phyloP scores from a whole-genome alignment of 1,140 invertebrate genomes.

The Pectinophora gossypiella region DNA sequence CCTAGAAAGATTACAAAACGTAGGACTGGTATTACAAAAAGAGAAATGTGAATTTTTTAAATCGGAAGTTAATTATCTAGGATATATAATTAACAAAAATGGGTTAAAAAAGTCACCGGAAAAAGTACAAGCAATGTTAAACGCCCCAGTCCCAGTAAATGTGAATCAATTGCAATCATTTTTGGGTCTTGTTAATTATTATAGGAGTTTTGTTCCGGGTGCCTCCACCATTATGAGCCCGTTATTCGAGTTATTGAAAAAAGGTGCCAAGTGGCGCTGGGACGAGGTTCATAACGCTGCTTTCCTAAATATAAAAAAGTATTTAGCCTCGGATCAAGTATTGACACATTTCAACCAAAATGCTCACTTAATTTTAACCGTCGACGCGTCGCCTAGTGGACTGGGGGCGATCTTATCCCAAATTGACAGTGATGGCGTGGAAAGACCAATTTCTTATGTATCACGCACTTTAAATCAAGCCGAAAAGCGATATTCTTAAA shows the following conservation, averaged over 20 bases:
- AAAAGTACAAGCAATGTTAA: too few relatives aligned
- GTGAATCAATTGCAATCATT: too few relatives aligned
- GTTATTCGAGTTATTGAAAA: slow-evolving; percentile 4
- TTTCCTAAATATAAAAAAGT: background rate
- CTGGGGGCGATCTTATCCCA: slow-evolving; percentile 50
- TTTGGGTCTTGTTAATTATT: too few relatives aligned
- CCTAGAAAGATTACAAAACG: too few relatives aligned
- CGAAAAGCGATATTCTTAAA: slow-evolving; percentile 60
- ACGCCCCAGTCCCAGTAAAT: too few relatives aligned
- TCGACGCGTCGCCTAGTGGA: background rate
- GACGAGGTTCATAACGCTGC: background rate
- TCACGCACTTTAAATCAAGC: slow-evolving; percentile 51
- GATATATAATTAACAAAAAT: too few relatives aligned
- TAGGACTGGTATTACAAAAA: too few relatives aligned
- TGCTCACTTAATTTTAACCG: background rate
- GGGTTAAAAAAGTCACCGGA: too few relatives aligned
- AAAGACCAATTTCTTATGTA: too few relatives aligned
- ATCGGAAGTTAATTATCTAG: too few relatives aligned
- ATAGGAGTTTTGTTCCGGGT: slow-evolving; percentile 3
- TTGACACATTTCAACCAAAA: slow-evolving; percentile 1
- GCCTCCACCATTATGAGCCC: slow-evolving; percentile 5
- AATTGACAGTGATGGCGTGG: slow-evolving; percentile 23
- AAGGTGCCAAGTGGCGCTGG: background rate
- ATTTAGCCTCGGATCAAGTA: background rate
- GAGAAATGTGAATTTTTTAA: too few relatives aligned